Evolutionary conservation across 2,888 invertebrate species (phyloP), one percentile per base, ranked within the genome.

Genomic region (Oxyteleia sp.): DNA sequence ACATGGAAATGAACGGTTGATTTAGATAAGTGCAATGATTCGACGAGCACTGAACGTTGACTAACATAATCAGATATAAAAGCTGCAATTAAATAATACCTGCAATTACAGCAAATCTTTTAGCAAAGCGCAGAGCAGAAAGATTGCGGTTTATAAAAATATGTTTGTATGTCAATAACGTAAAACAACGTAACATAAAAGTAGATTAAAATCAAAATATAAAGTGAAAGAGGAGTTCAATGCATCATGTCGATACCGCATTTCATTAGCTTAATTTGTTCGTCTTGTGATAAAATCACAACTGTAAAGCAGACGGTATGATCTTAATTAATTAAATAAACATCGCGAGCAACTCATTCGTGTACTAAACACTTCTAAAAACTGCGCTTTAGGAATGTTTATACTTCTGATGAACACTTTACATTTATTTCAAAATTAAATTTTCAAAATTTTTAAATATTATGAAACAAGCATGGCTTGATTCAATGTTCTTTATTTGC

Each of bases 311-410:
- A 23, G 5, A 23, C 23, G 5, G 5, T 5, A 23, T 23, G 32
- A 10, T 32, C 10, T 32, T 10, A 32, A 32, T 32, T 32, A 32
- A 10, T 32, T 32, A 32, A 32, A 32, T 8, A 32, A 32, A 32
- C 8, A 32, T 45, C n/a, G 13, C 41, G 51, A 38, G 51, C 45
- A 23, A 57, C 20, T 10, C 10, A 2, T 64, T 51, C 26, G 26
- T 20, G 69, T 82, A 82, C 13, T 64, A 63, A 75, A 51, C 64
- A 75, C n/a, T 57, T 64, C 69, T 82, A 82, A 82, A 82, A 75
- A 4, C 63, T 23, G 15, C 11, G 57, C 55, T 82, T 64, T 82
- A 82, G 81, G 18, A 82, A 69, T 82, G 64, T 57, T 82, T 69
- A 75, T 75, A 82, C 69, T 57, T 57, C 11, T 45, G n/a, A 8